Conservation (phyloP, 1,140 invertebrate genomes). For the Hypsibius dujardini region DNA sequence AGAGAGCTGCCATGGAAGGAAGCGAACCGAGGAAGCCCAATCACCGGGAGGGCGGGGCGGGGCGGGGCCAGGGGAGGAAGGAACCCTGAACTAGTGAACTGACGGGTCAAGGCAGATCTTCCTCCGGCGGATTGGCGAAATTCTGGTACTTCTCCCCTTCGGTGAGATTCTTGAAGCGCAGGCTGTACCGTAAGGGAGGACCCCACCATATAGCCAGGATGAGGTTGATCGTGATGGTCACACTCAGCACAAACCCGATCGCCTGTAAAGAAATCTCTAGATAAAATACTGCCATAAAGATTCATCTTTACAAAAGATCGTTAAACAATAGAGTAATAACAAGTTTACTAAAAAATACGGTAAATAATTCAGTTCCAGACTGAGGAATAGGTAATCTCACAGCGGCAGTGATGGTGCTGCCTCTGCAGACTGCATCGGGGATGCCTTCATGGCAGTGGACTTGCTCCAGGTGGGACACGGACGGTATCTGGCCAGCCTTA, state of each 20-base stretch:
- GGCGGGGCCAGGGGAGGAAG: no score
- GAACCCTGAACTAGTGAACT: no score
- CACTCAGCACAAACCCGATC: neutral
- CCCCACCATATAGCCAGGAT: neutral
- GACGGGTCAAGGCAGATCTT: no score
- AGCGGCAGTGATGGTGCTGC: conserved; percentile 2
- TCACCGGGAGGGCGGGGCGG: no score
- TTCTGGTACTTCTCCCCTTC: conserved; percentile 15
- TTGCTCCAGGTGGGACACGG: neutral
- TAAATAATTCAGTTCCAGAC: neutral
- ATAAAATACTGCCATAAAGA: no score
- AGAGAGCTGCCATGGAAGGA: no score
- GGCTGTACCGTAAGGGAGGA: neutral
- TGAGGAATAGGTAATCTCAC: neutral
- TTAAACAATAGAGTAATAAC: neutral
- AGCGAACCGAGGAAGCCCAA: no score
- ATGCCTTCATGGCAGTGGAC: neutral
- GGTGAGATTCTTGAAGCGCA: conserved; percentile 9
- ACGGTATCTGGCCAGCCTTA: neutral
- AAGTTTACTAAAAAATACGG: neutral
- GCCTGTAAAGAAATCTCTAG: neutral
- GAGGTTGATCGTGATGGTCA: neutral
- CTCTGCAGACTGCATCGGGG: neutral
- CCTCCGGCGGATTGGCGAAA: neutral
- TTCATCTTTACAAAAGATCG: no score